Percentiles rank a stretch among this genome's conserved stretches.
Evolutionary conservation across 2,888 invertebrate species (phyloP).

Genomic region (Tachina fera): DNA sequence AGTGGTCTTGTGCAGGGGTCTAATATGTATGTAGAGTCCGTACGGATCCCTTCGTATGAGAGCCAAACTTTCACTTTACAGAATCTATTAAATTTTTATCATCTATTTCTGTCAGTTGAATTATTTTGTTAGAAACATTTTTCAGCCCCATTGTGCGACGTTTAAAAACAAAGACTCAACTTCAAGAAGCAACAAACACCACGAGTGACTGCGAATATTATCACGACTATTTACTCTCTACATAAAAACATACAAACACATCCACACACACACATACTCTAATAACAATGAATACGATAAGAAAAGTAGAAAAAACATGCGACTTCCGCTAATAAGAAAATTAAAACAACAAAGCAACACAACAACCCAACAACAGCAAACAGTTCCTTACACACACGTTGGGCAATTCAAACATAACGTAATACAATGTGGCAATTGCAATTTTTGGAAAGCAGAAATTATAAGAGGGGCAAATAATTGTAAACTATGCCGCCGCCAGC

Average conservation of each 20-base stretch:
- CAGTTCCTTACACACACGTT: constrained; percentile 10
- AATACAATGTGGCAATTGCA: not conserved
- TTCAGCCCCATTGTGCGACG: constrained; percentile 40
- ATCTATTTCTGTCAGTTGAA: no score
- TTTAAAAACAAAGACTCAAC: constrained; percentile 27
- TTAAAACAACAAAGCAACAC: constrained; percentile 7
- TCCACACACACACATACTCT: constrained; percentile 12
- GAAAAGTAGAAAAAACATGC: constrained; percentile 57
- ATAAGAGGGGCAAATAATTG: constrained; percentile 3
- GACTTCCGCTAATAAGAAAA: constrained; percentile 59
- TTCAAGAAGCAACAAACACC: constrained; percentile 70
- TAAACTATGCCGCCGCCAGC: constrained; percentile 14
- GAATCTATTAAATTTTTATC: not conserved
- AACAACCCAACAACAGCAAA: constrained; percentile 10
- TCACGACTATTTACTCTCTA: constrained; percentile 51
- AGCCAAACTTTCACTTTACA: no score
- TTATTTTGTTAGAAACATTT: not conserved
- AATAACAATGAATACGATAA: constrained; percentile 39
- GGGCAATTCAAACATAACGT: constrained; percentile 39
- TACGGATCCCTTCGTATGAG: no score
- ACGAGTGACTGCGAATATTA: constrained; percentile 62
- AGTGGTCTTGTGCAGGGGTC: no score
- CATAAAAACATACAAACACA: constrained; percentile 8
- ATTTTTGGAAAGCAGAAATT: not conserved
- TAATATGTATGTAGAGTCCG: no score